A percentile compares a stretch with the other conserved stretches of the same genome.
These are phyloP conservation scores for Syngnathoides biaculeatus DNA, from an alignment of 2,113 vertebrate genomes.

Conservation along the genomic window DNA sequence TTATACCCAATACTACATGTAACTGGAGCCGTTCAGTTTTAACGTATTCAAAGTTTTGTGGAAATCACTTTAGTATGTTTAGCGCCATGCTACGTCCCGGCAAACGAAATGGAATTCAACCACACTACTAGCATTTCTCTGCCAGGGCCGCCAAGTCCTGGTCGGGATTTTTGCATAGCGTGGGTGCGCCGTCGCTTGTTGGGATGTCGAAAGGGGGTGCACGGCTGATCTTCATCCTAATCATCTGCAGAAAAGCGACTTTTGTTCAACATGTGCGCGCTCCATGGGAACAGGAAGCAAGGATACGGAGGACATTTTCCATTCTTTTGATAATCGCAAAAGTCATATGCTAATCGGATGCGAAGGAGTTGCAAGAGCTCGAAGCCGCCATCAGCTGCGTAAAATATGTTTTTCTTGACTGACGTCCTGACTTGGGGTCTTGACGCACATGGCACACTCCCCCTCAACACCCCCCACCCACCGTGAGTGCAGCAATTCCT, in stretches of 20 bases:
- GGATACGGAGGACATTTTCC: slow-evolving; percentile 31
- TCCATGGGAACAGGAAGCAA: slow-evolving; percentile 11
- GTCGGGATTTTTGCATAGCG: too few species aligned
- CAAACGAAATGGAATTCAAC: too few species aligned
- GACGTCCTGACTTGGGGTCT: slow-evolving; percentile 35
- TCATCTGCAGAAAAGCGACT: slow-evolving; percentile 28
- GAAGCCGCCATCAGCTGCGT: slow-evolving; percentile 20
- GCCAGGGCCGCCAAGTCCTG: not conserved
- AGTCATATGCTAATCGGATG: slow-evolving; percentile 38
- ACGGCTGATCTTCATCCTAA: slow-evolving; percentile 14
- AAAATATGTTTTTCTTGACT: slow-evolving; percentile 14
- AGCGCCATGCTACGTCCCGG: too few species aligned
- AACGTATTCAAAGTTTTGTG: too few species aligned
- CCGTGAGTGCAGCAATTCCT: slow-evolving; percentile 39
- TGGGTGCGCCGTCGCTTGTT: not conserved
- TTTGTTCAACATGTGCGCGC: slow-evolving; percentile 9
- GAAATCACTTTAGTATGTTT: too few species aligned
- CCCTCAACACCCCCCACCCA: slow-evolving; percentile 10
- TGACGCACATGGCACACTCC: slow-evolving; percentile 41
- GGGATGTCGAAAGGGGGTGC: not conserved
- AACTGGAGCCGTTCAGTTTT: too few species aligned
- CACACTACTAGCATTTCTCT: too few species aligned
- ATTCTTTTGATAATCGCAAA: slow-evolving; percentile 53
- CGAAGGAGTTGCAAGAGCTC: slow-evolving; percentile 25
- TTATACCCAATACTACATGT: too few species aligned